Base-by-base conservation (phyloP, 2,888 invertebrate genomes). In the Capitulum mitella region DNA sequence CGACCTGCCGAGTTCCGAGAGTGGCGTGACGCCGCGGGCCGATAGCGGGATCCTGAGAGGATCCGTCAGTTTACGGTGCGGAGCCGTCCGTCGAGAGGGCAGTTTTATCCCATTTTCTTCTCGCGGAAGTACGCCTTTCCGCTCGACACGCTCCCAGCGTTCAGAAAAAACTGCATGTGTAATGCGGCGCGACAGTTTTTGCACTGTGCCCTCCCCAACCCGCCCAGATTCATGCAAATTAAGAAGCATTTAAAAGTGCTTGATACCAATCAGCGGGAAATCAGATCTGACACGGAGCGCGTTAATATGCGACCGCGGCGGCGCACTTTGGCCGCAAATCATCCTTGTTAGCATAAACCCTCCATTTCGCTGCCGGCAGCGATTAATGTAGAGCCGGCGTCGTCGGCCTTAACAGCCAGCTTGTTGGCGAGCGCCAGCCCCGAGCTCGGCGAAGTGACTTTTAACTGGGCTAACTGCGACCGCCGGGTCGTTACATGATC, bases 191-290 rank as follows among this genome's bases (percentile, higher is more conserved):
- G 51, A 54, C 54, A 54, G 29, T 5, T 58, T 58, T 58, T 14
- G 10, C 29, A 29, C 29, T 58, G 12, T 58, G 8, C 58, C 29
- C 58, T 19, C 26, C 26, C 54, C 54, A 54, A 29, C 8, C 29
- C 58, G 12, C 29, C 29, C 61, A 8, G 14, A 32, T 61, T 61
- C 14, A 32, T 32, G 29, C 32, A 61, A 32, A 61, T 61, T 29
- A 61, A 61, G 61, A 32, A 32, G 32, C 61, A 61, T 61, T 61
- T 61, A 61, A 61, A 61, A 32, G 32, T 61, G 29, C 61, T 61
- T 61, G 61, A 29, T 61, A 61, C 29, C 29, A 61, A 61, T 61
- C 61, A 32, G 32, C 14, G n/a, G 32, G 32, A 61, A 61, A 29
- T 61, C 32, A 29, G 32, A 61, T 12, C 61, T 32, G 29, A 32